Percentiles rank a stretch among this genome's conserved stretches.
These are phyloP conservation scores for Drosophila atroscutellata DNA, from an alignment of 2,888 invertebrate species.

Conservation along the genomic window DNA sequence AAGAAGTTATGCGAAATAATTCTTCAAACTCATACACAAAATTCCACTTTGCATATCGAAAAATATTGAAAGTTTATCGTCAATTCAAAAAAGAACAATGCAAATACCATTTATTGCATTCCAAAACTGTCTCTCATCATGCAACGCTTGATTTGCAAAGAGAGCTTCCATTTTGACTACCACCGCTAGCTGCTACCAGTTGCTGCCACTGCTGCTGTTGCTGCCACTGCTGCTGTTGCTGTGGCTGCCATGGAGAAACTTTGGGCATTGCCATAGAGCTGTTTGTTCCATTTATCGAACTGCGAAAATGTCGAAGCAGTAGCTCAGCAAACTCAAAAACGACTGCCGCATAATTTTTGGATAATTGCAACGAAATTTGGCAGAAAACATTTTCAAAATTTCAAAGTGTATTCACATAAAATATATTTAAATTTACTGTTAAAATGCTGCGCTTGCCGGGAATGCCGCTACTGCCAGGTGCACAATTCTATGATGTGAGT, in stretches of 20 bases:
- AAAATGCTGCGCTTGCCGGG: constrained; percentile 87
- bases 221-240: constrained; percentile 7
- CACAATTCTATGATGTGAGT: constrained; percentile 89
- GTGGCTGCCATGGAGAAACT: constrained; percentile 58
- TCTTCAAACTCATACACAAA: too few relatives aligned
- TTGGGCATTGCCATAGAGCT: constrained; percentile 68
- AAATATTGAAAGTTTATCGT: background rate
- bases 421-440: constrained; percentile 27
- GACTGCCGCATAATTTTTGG: constrained; percentile 28
- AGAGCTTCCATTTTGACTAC: constrained; percentile 31
- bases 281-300: constrained; percentile 77
- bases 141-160: background rate
- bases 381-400: constrained; percentile 7
- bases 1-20: too few relatives aligned
- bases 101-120: background rate
- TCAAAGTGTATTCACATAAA: background rate
- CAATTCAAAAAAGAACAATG: background rate
- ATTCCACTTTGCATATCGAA: background rate
- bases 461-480: constrained; percentile 91
- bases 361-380: constrained; percentile 23
- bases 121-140: background rate
- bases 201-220: constrained; percentile 42
- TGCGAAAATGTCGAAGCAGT: constrained; percentile 59
- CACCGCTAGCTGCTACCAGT: constrained; percentile 55
- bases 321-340: constrained; percentile 24